These are phyloP conservation scores for Lophura nycthemera DNA, from an alignment of 2,113 vertebrate species.

Conservation along the genomic window DNA sequence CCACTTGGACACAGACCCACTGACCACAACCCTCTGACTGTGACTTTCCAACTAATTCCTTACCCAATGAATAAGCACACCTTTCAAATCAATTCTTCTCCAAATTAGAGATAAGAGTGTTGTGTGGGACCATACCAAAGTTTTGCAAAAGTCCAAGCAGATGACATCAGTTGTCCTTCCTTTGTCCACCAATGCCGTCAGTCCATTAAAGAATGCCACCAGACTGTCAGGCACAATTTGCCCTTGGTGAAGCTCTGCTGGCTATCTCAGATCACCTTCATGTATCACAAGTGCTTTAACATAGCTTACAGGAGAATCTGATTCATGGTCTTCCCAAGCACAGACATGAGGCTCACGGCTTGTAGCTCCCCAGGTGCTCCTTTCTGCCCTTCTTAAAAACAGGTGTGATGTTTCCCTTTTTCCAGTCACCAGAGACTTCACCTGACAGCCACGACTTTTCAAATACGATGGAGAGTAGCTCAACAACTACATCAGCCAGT, in stretches of 20 bases:
- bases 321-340: background rate
- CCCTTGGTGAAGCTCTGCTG: background rate
- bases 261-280: background rate
- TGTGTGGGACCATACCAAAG: too few relatives aligned
- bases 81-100: too few relatives aligned
- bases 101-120: too few relatives aligned
- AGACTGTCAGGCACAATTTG: background rate
- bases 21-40: background rate
- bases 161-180: background rate
- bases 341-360: too few relatives aligned
- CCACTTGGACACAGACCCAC: background rate
- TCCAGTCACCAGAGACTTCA: background rate
- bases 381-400: too few relatives aligned
- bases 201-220: background rate
- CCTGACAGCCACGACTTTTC: background rate
- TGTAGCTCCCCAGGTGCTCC: too few relatives aligned
- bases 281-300: background rate
- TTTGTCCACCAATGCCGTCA: background rate
- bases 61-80: too few relatives aligned
- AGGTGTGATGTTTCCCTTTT: too few relatives aligned
- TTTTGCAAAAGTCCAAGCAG: background rate
- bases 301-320: background rate
- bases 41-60: too few relatives aligned
- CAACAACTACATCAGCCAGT: background rate
- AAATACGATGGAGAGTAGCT: background rate